phyloP scores from a whole-genome alignment of 2,888 invertebrate genomes.

The Helicoverpa assulta region DNA sequence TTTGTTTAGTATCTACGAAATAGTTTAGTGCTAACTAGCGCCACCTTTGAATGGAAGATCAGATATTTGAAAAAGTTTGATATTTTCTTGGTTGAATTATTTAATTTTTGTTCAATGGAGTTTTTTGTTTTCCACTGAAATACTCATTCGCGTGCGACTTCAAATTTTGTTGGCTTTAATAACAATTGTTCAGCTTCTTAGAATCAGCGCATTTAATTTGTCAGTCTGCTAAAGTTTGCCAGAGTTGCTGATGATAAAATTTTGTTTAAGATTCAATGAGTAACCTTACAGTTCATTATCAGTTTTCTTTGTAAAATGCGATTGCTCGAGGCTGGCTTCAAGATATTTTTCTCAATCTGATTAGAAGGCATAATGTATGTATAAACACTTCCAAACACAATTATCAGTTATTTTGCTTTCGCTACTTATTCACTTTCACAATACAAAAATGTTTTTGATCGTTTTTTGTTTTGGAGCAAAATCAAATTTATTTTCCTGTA shows the following conservation, averaged over 20 bases:
- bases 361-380: background rate
- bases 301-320: constrained; percentile 38
- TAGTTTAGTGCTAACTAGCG: constrained; percentile 19
- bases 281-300: constrained; percentile 31
- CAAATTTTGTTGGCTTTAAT: constrained; percentile 40
- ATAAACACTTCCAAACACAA: background rate
- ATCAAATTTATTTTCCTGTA: constrained; percentile 20
- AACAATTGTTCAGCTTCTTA: constrained; percentile 48
- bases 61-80: background rate
- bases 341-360: background rate
- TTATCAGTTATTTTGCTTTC: background rate
- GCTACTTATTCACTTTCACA: background rate
- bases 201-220: constrained; percentile 57
- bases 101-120: constrained; percentile 2
- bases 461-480: too few species aligned
- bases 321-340: constrained; percentile 21
- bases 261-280: constrained; percentile 52
- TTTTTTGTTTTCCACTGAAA: constrained; percentile 29
- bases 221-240: constrained; percentile 54
- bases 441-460: too few species aligned
- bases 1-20: constrained; percentile 55
- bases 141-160: constrained; percentile 47
- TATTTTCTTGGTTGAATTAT: background rate
- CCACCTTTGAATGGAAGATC: constrained; percentile 10
- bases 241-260: constrained; percentile 46